phyloP scores from a whole-genome alignment of 37 sponge, comb jelly and placozoan species.

The Tethya wilhelma region DNA sequence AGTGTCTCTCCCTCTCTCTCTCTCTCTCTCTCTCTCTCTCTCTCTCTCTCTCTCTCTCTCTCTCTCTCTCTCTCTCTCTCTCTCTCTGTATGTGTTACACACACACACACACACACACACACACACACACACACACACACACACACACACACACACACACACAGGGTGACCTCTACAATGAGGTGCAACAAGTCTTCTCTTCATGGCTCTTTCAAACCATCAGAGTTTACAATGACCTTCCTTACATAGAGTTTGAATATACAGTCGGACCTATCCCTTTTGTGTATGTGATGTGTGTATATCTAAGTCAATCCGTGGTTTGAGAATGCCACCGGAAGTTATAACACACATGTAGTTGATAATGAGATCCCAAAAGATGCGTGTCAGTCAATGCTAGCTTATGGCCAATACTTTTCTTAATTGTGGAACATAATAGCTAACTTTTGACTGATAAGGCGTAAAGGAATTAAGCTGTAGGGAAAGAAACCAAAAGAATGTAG shows the following conservation, averaged over 20 bases:
- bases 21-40: conserved; percentile 33
- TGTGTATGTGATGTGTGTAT: too few relatives aligned
- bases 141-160: conserved; percentile 24
- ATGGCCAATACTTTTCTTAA: too few relatives aligned
- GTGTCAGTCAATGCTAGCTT: too few relatives aligned
- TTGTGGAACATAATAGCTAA: too few relatives aligned
- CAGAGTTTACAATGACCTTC: conserved; percentile 43
- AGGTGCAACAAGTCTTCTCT: conserved; percentile 61
- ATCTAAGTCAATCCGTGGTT: too few relatives aligned
- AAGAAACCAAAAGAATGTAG: too few relatives aligned
- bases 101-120: conserved; percentile 20
- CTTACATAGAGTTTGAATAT: conserved; percentile 72
- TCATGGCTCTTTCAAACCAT: conserved; percentile 61
- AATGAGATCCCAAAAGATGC: too few relatives aligned
- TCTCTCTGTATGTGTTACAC: conserved; percentile 34
- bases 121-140: conserved; percentile 18
- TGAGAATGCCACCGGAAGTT: too few relatives aligned
- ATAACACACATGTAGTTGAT: too few relatives aligned
- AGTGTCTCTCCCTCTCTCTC: conserved; percentile 27
- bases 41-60: conserved; percentile 28
- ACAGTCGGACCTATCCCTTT: conserved; percentile 78
- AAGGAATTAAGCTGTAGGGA: too few relatives aligned
- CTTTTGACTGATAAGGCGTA: too few relatives aligned
- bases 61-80: conserved; percentile 47
- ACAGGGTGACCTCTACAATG: conserved; percentile 44